Percentiles rank a stretch among this genome's conserved stretches.
phyloP scores from a whole-genome alignment of 2,888 invertebrate species.

The Tetheella fluctuosa region DNA sequence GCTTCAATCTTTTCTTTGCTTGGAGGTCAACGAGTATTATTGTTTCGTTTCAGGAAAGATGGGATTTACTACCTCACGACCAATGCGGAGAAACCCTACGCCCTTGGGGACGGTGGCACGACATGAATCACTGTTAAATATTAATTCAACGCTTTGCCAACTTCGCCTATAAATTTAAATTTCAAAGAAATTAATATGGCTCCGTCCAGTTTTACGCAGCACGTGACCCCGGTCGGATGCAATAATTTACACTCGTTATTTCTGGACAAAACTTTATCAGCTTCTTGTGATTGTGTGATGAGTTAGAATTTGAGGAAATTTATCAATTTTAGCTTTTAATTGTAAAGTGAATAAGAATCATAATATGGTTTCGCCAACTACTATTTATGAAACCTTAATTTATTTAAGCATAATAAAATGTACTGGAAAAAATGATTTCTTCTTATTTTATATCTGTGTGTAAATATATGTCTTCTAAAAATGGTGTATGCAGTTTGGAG shows the following conservation, averaged over 20 bases:
- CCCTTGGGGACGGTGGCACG: conserved; percentile 61
- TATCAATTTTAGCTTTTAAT: neutral
- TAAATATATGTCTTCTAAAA: no score
- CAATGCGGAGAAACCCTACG: conserved; percentile 79
- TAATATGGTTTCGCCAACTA: neutral
- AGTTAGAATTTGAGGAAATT: neutral
- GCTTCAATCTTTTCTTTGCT: no score
- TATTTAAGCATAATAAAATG: neutral
- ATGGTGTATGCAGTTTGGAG: no score
- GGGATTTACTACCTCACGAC: conserved; percentile 84
- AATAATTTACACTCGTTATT: conserved; percentile 31
- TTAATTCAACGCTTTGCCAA: conserved; percentile 59
- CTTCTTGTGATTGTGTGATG: neutral
- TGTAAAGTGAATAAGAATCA: neutral
- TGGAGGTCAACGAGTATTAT: conserved; percentile 53
- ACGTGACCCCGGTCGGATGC: conserved; percentile 12
- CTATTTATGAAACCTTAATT: neutral
- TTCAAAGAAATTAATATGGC: conserved; percentile 56
- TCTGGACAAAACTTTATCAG: conserved; percentile 8
- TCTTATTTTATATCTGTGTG: neutral
- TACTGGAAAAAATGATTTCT: neutral
- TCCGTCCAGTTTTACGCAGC: conserved; percentile 45
- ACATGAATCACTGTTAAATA: conserved; percentile 56
- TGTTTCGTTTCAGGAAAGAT: conserved; percentile 79
- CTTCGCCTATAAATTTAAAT: conserved; percentile 66